These are phyloP conservation scores for Leptoclinus maculatus DNA, from an alignment of 2,797 vertebrate species.

Conservation along the genomic window DNA sequence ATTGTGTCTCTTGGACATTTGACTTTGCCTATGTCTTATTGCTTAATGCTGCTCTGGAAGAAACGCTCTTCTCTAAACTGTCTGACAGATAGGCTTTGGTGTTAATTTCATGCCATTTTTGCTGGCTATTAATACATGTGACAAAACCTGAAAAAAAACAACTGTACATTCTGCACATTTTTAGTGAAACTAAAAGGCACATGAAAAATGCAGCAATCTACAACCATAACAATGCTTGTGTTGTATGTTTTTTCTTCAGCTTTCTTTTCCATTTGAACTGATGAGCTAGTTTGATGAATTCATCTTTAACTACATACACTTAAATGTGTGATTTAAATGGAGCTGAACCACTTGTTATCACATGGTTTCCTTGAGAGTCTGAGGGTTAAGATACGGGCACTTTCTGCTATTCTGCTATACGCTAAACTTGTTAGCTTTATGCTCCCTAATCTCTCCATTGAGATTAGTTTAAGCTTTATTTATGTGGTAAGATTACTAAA, in stretches of 20 bases:
- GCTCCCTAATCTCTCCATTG: background rate
- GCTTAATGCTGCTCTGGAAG: background rate
- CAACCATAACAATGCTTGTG: background rate
- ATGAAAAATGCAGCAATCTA: background rate
- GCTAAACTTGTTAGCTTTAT: background rate
- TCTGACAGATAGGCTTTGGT: background rate
- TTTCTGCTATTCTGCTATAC: background rate
- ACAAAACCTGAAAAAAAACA: background rate
- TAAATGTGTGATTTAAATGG: background rate
- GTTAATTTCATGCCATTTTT: background rate
- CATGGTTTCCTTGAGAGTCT: background rate
- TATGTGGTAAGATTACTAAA: background rate
- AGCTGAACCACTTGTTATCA: background rate
- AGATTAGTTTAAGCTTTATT: background rate
- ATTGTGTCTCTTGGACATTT: background rate
- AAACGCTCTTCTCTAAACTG: background rate
- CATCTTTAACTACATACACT: background rate
- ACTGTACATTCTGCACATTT: background rate
- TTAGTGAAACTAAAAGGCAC: background rate
- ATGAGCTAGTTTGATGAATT: background rate
- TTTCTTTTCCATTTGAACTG: background rate
- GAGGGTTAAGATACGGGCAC: background rate
- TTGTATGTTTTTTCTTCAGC: background rate
- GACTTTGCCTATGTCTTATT: background rate
- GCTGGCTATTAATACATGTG: background rate